phyloP scores from a whole-genome alignment of 2,797 vertebrate species.

The Monodelphis domestica region DNA sequence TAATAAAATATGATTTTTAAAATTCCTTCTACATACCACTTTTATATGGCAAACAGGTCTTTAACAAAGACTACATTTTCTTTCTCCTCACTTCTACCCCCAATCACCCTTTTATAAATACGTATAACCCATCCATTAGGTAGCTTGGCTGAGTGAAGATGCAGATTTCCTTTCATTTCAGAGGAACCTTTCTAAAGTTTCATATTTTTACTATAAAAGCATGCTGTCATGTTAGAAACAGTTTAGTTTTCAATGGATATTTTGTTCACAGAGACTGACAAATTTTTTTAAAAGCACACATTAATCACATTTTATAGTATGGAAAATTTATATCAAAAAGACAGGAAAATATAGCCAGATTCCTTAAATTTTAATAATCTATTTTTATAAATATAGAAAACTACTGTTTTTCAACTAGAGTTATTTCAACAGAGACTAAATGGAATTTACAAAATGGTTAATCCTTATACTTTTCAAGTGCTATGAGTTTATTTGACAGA shows the following conservation, averaged over 20 bases:
- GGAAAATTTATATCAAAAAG: slow-evolving; percentile 71
- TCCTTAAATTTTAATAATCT: slow-evolving; percentile 34
- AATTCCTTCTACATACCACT: background rate
- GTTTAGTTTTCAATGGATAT: slow-evolving; percentile 33
- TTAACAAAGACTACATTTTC: slow-evolving; percentile 52
- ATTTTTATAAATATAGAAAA: slow-evolving; percentile 46
- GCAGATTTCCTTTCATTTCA: slow-evolving; percentile 44
- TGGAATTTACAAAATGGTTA: slow-evolving; percentile 33
- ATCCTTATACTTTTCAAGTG: slow-evolving; percentile 44
- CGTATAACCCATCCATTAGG: background rate
- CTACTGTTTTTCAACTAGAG: slow-evolving; percentile 25
- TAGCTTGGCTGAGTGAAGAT: slow-evolving; percentile 20
- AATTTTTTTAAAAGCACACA: slow-evolving; percentile 28
- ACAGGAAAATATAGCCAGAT: slow-evolving; percentile 46
- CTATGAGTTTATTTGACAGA: slow-evolving; percentile 43
- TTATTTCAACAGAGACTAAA: slow-evolving; percentile 42
- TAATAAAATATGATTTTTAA: background rate
- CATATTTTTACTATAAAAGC: slow-evolving; percentile 50
- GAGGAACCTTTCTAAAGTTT: slow-evolving; percentile 28
- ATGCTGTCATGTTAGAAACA: slow-evolving; percentile 33
- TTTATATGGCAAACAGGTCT: background rate
- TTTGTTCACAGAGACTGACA: slow-evolving; percentile 56
- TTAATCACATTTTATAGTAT: slow-evolving; percentile 53
- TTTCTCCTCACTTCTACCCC: background rate
- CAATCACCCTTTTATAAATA: slow-evolving; percentile 30